Conservation (phyloP, 2,888 invertebrate genomes). For the Eupeodes latifasciatus region DNA sequence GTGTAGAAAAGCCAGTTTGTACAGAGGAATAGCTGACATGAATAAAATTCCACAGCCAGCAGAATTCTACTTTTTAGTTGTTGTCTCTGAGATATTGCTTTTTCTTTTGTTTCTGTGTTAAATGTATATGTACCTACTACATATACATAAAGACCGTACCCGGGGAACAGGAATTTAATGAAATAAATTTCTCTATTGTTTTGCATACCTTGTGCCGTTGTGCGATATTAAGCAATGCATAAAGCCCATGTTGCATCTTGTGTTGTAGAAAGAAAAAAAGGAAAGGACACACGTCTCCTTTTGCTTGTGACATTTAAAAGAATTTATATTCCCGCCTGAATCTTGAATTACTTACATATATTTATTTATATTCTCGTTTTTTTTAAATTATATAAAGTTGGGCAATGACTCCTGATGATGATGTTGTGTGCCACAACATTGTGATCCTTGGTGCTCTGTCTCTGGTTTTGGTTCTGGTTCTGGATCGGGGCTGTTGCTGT, state of each 20-base stretch:
- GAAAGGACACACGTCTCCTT: conserved; percentile 27
- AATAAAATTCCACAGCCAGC: not conserved
- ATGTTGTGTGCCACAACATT: not conserved
- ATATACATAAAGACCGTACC: not conserved
- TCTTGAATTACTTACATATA: not conserved
- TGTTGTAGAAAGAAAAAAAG: not conserved
- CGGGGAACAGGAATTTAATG: conserved; percentile 23
- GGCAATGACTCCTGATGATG: not conserved
- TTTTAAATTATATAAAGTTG: conserved; percentile 12
- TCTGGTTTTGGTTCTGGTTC: too few species aligned
- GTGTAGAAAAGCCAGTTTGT: conserved; percentile 5
- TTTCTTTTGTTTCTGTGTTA: not conserved
- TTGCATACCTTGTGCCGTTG: conserved; percentile 3
- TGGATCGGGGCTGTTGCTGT: not conserved
- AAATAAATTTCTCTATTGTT: conserved; percentile 29
- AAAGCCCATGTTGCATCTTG: conserved; percentile 14
- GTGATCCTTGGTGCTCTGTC: not conserved
- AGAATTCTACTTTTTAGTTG: not conserved
- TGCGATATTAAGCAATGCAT: not conserved
- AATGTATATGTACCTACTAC: not conserved
- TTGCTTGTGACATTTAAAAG: conserved; percentile 2
- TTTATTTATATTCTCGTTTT: not conserved
- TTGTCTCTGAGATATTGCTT: conserved; percentile 21
- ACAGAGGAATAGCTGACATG: conserved; percentile 1
- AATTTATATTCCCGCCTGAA: conserved; percentile 30